A percentile compares a stretch with the other conserved stretches of the same genome.
These are phyloP conservation scores for Gymnothorax reevesii DNA, from an alignment of 2,797 vertebrate genomes.

Conservation along the genomic window DNA sequence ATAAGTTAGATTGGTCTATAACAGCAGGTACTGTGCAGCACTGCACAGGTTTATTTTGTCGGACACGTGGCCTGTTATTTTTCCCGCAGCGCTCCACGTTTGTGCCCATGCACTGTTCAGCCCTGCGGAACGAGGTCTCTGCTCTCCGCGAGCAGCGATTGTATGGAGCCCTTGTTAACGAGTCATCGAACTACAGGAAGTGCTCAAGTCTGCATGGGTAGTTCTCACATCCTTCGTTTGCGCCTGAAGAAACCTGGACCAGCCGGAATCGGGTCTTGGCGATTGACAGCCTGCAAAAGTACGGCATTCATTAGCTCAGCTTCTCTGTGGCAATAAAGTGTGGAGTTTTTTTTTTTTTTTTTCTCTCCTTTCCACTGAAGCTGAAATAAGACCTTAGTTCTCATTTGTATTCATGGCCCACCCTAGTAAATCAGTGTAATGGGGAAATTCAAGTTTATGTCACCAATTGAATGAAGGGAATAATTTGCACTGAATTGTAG, in stretches of 20 bases:
- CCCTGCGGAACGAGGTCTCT: neutral
- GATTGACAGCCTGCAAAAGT: neutral
- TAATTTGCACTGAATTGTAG: neutral
- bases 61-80: neutral
- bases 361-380: no score
- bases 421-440: neutral
- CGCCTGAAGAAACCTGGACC: neutral
- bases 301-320: neutral
- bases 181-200: neutral
- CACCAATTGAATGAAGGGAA: neutral
- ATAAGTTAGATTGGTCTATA: neutral
- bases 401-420: neutral
- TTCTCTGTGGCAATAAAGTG: neutral
- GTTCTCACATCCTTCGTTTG: neutral
- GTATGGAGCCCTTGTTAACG: neutral
- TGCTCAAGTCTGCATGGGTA: neutral
- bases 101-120: neutral
- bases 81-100: neutral
- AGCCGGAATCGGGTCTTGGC: neutral
- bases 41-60: neutral
- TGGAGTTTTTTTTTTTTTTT: neutral
- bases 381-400: neutral
- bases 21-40: neutral
- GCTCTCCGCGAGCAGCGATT: neutral
- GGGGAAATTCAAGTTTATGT: neutral